A percentile compares a stretch with the other conserved stretches of the same genome.
Evolutionary conservation across 2,888 invertebrate genomes (phyloP).

Genomic region (Platycheirus albimanus): DNA sequence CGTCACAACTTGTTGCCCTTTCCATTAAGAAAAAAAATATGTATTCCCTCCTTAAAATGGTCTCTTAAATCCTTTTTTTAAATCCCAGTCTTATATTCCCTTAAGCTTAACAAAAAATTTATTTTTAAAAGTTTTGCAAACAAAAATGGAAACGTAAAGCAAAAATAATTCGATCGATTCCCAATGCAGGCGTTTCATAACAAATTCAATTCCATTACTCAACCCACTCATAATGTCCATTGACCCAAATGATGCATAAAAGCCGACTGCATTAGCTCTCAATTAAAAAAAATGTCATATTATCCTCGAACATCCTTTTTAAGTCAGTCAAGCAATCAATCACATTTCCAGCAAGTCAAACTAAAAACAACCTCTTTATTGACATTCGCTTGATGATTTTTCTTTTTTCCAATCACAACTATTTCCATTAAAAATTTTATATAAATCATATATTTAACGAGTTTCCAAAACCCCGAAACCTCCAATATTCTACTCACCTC

Average conservation of each 20-base stretch:
- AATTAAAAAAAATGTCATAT: not conserved
- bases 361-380: not conserved
- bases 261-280: not conserved
- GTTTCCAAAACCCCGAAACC: not conserved
- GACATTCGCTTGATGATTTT: no score
- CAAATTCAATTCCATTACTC: not conserved
- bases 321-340: slow-evolving; percentile 4
- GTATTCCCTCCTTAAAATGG: no score
- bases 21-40: no score
- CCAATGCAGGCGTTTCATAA: no score
- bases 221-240: not conserved
- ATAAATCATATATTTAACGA: slow-evolving; percentile 2
- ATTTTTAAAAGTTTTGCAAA: no score
- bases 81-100: no score
- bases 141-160: no score
- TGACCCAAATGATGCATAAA: not conserved
- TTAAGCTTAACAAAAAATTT: no score
- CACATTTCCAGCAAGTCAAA: not conserved
- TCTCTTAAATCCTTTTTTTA: no score
- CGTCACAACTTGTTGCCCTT: no score
- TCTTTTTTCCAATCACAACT: not conserved
- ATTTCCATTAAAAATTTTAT: not conserved
- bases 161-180: no score
- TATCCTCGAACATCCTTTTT: not conserved
- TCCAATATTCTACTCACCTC: slow-evolving; percentile 57